A percentile compares a stretch with the other conserved stretches of the same genome.
Conservation (phyloP, 2,888 invertebrate genomes). For the Falcaria lacertinaria region DNA sequence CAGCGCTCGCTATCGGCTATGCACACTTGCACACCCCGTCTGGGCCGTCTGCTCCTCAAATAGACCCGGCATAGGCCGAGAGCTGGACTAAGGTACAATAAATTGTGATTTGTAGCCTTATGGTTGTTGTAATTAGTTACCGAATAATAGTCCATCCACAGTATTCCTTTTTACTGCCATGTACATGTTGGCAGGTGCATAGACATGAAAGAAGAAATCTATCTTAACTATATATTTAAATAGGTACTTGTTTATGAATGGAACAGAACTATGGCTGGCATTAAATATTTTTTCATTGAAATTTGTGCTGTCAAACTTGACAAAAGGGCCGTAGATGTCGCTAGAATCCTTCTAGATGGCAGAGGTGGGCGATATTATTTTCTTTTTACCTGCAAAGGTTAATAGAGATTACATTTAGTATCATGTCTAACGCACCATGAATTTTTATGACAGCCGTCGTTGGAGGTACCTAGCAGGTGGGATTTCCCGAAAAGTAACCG, state of each 20-base stretch:
- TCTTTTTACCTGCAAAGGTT: conserved; percentile 3
- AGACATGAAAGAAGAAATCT: too few species aligned
- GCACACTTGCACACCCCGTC: conserved; percentile 27
- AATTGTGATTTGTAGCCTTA: too few species aligned
- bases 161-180: too few species aligned
- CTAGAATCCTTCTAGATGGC: background rate
- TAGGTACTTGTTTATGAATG: too few species aligned
- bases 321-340: background rate
- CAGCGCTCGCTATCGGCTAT: conserved; percentile 33
- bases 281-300: background rate
- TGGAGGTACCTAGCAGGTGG: background rate
- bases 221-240: too few species aligned
- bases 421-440: conserved; percentile 1
- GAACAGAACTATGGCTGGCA: background rate
- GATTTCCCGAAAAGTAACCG: background rate
- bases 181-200: too few species aligned
- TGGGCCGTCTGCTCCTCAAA: conserved; percentile 51
- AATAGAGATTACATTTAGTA: conserved; percentile 1
- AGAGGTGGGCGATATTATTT: background rate
- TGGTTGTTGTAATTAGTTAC: too few species aligned
- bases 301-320: conserved; percentile 16
- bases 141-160: too few species aligned
- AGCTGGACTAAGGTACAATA: conserved; percentile 14
- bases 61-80: conserved; percentile 40
- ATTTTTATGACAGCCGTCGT: background rate